Conservation (phyloP, 2,888 invertebrate genomes). For the Philereme transversata region DNA sequence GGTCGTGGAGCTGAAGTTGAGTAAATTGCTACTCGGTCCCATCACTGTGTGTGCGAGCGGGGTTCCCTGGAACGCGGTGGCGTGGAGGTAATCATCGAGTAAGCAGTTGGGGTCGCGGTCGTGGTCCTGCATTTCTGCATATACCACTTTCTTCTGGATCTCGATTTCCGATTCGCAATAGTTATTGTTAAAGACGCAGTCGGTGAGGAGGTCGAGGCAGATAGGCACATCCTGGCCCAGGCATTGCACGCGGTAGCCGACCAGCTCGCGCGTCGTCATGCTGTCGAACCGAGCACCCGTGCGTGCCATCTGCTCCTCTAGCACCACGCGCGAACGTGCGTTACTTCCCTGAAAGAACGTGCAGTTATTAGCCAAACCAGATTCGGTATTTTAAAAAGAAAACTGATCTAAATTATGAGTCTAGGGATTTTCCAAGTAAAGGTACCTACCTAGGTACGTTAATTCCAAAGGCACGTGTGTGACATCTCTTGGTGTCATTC, state of each 20-base stretch:
- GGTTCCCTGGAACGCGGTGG: constrained; percentile 75
- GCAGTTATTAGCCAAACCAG: no score
- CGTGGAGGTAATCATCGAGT: constrained; percentile 70
- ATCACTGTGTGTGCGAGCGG: constrained; percentile 63
- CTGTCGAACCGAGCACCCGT: constrained; percentile 98
- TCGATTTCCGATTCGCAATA: constrained; percentile 61
- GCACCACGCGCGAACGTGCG: constrained; percentile 90
- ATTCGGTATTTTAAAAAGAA: no score
- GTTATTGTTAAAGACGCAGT: constrained; percentile 94
- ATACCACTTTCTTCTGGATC: constrained; percentile 60
- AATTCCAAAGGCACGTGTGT: no score
- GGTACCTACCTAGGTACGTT: no score
- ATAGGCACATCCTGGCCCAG: constrained; percentile 92
- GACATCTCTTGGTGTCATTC: no score
- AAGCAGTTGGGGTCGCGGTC: constrained; percentile 56
- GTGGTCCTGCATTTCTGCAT: constrained; percentile 62
- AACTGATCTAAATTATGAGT: no score
- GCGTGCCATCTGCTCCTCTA: constrained; percentile 96
- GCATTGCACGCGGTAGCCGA: constrained; percentile 97
- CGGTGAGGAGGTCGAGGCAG: constrained; percentile 95
- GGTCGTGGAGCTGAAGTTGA: constrained; percentile 85
- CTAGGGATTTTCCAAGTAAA: no score
- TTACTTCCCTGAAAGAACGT: constrained; percentile 78
- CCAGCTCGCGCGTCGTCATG: constrained; percentile 97
- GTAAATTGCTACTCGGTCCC: constrained; percentile 88